Conservation (phyloP, 2,797 vertebrate genomes). For the Pyrrhura leucotis region DNA sequence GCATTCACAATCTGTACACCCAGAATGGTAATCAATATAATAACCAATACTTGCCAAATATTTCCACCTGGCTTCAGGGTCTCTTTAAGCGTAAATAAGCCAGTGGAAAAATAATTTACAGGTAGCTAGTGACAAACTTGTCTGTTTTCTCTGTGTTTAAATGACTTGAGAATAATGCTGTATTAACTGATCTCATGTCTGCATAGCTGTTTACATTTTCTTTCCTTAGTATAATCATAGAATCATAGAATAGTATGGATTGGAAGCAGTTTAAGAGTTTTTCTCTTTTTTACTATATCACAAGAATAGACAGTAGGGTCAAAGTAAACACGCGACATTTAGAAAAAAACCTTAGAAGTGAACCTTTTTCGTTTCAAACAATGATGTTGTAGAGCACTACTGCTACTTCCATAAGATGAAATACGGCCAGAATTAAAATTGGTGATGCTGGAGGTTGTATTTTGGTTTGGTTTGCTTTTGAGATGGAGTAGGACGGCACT, state of each 20-base stretch:
- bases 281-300: neutral
- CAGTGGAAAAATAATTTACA: neutral
- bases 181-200: neutral
- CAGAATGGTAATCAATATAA: neutral
- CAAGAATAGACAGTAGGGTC: neutral
- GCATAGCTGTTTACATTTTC: neutral
- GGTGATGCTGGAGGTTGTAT: neutral
- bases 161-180: neutral
- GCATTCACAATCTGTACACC: neutral
- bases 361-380: neutral
- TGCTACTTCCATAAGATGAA: neutral
- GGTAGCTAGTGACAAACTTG: neutral
- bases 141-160: neutral
- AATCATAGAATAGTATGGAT: neutral
- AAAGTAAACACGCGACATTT: neutral
- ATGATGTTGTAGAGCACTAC: neutral
- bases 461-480: neutral
- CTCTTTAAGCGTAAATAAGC: neutral
- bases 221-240: neutral
- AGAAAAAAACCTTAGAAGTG: neutral
- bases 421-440: neutral
- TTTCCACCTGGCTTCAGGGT: neutral
- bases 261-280: neutral
- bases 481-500: neutral
- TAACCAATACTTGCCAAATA: neutral